Base-by-base conservation (phyloP, 2,888 invertebrate species). In the Helicoverpa assulta region DNA sequence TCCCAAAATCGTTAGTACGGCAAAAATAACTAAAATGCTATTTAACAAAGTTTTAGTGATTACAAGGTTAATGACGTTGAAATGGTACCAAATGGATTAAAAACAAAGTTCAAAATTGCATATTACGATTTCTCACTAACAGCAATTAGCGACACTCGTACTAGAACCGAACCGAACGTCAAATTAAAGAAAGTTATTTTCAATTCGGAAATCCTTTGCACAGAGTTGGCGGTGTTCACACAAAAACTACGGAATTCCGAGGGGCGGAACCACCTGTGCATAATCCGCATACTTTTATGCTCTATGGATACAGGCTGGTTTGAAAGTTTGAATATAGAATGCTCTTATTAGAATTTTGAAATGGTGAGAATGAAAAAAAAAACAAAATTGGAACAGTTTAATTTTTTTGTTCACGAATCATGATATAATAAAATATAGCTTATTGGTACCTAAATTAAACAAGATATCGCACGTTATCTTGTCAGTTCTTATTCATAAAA, bases 191-290 rank as follows among this genome's bases (percentile, higher is more conserved):
- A 82, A 80, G 76, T 82, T 83, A 83, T 83, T 83, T 83, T 76
- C 80, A 71, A 81, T 77, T 83, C 78, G 79, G 83, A 80, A 74
- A 70, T 80, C 80, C 77, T 72, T 40, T 80, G 73, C 65, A 54
- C 67, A 47, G 67, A 67, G 12, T 47, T 65, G 66, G 54, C 76
- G 83, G 88, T 86, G 88, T 89, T 79, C 76, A 60, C 16, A 84
- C 84, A 95, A 94, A 94, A 94, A 93, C 84, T 69, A 66, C 83
- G 90, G 92, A 90, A 93, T 93, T 85, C 85, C 77, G 75, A 85
- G 85, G 93, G 94, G 93, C 93, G 94, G 94, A 94, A 93, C 94
- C 94, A 95, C 92, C 94, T 95, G 94, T 91, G 87, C 78, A 87
- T 88, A 84, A 89, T 88, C 86, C 88, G 90, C 90, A 90, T 91